Evolutionary conservation across 2,888 invertebrate species (phyloP).

Genomic region (Nymphalis c-album): DNA sequence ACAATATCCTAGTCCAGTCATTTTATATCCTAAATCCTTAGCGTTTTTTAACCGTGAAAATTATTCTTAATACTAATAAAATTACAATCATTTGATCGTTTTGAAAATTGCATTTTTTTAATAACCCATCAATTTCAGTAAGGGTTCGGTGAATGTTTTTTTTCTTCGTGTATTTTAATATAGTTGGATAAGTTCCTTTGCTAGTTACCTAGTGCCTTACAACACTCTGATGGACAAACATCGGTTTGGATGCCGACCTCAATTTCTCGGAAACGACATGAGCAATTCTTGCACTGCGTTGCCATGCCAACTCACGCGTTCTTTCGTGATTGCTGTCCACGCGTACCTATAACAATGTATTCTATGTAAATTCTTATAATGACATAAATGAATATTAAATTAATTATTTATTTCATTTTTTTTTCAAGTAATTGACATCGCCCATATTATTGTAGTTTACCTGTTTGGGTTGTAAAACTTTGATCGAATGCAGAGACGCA

Average conservation of each 20-base stretch:
- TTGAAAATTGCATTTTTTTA: too few relatives aligned
- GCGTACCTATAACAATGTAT: constrained; percentile 83
- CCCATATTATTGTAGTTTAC: constrained; percentile 60
- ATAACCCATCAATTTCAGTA: too few relatives aligned
- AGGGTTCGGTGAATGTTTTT: too few relatives aligned
- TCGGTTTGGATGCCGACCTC: constrained; percentile 75
- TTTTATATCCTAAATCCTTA: constrained; percentile 8
- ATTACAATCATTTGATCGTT: too few relatives aligned
- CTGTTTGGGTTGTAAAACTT: constrained; percentile 93
- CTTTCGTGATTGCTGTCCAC: constrained; percentile 93
- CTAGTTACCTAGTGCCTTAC: constrained; percentile 38
- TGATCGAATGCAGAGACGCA: constrained; percentile 91
- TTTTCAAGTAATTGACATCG: too few relatives aligned
- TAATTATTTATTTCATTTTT: too few relatives aligned
- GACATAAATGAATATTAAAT: too few relatives aligned
- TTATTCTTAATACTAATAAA: background rate
- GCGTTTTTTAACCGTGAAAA: background rate
- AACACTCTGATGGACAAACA: constrained; percentile 63
- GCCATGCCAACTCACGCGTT: constrained; percentile 92
- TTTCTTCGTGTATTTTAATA: background rate
- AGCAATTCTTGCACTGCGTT: constrained; percentile 90
- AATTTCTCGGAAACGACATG: constrained; percentile 91
- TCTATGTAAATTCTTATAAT: constrained; percentile 12
- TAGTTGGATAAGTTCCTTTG: background rate
- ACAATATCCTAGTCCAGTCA: constrained; percentile 15